Conservation (phyloP, 2,113 vertebrate species). For the Pachyramphus minor region DNA sequence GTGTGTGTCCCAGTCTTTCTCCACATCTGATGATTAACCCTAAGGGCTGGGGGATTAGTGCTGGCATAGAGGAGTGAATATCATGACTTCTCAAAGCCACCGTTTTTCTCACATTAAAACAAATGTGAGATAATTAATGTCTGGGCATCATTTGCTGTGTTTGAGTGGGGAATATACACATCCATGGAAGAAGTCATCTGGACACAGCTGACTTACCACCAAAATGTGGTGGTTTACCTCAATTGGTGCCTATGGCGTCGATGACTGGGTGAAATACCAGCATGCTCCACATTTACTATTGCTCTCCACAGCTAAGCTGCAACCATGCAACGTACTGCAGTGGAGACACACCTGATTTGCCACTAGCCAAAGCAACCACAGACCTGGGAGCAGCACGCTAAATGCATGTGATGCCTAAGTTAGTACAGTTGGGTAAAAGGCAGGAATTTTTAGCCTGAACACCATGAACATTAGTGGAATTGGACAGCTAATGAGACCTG, state of each 20-base stretch:
- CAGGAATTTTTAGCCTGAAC: background rate
- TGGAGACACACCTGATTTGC: background rate
- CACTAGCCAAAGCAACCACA: background rate
- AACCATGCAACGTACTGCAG: background rate
- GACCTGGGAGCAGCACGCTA: background rate
- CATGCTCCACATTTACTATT: no score
- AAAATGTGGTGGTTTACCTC: background rate
- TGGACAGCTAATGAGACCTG: background rate
- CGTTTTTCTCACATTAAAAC: accelerated
- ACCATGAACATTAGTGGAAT: background rate
- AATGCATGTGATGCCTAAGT: background rate
- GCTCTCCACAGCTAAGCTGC: background rate
- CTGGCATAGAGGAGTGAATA: background rate
- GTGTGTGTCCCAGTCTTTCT: background rate
- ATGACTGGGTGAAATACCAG: background rate
- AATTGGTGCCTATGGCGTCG: accelerated
- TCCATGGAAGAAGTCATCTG: background rate
- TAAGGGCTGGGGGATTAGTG: background rate
- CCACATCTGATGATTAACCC: background rate
- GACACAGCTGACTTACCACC: background rate
- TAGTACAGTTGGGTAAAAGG: background rate
- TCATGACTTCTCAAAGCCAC: background rate
- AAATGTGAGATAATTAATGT: background rate
- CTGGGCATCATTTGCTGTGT: background rate
- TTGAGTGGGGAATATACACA: background rate